phyloP scores from a whole-genome alignment of 2,888 invertebrate genomes.

The Pammene aurita region DNA sequence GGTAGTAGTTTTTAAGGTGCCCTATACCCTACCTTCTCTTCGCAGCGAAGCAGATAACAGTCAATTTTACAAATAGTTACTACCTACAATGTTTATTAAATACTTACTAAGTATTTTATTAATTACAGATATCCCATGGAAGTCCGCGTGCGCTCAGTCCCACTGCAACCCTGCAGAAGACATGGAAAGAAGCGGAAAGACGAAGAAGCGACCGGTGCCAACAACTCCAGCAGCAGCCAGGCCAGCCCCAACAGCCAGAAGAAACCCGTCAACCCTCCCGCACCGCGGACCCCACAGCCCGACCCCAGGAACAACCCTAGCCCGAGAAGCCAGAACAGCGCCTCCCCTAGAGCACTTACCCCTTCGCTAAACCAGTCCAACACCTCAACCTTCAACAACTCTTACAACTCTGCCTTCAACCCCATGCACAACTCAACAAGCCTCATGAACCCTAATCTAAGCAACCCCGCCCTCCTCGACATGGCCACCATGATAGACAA shows the following conservation, averaged over 20 bases:
- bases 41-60: too few species aligned
- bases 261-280: conserved; percentile 64
- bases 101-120: conserved; percentile 30
- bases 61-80: too few species aligned
- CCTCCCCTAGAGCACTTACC: conserved; percentile 80
- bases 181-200: conserved; percentile 91
- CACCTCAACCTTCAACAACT: conserved; percentile 68
- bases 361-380: conserved; percentile 72
- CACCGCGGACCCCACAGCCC: conserved; percentile 74
- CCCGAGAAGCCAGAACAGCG: conserved; percentile 80
- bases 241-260: conserved; percentile 73
- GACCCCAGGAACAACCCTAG: conserved; percentile 72
- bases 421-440: conserved; percentile 75
- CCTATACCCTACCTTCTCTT: too few species aligned
- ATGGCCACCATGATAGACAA: conserved; percentile 91
- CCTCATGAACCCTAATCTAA: conserved; percentile 76
- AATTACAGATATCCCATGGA: conserved; percentile 91
- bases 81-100: neutral
- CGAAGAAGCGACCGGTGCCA: conserved; percentile 82
- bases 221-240: conserved; percentile 60
- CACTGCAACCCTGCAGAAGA: conserved; percentile 91
- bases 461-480: conserved; percentile 85
- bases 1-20: too few species aligned
- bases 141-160: conserved; percentile 92
- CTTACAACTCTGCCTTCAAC: conserved; percentile 77